Base-by-base conservation (phyloP, 2,797 vertebrate species). In the Numenius phaeopus region DNA sequence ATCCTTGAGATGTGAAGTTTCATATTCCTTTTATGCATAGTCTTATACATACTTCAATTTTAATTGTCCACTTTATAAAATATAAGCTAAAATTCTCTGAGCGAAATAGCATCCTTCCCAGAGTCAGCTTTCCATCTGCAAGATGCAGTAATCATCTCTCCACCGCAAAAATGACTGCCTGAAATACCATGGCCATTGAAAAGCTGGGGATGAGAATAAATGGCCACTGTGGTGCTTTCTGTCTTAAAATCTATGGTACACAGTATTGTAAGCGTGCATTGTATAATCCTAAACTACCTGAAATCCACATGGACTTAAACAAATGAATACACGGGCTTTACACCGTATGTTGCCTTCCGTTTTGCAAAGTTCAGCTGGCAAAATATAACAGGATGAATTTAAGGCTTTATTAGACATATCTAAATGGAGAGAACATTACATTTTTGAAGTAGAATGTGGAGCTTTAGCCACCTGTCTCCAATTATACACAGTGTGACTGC, bases 391-490 rank as follows among this genome's bases (percentile, higher is more conserved):
- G n/a, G n/a, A 86, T 26, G 30, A 90, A 75, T 47, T 72, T 64
- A 58, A 69, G 66, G 26, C 37, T 90, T 82, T 95, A 66, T 93
- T 86, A 83, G 82, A 57, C 65, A 50, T 89, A 70, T 75, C 77
- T 91, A 83, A 87, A 92, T 64, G 52, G 46, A 89, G 50, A 58
- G 37, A 94, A 49, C 44, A 57, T 29, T 83, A 66, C 7, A 37
- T 61, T 93, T 97, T 70, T 61, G 11, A 76, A 72, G 37, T 15
- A 70, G 39, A 86, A 70, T 49, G 50, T 71, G 16, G 22, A 87
- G 52, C 44, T 90, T 78, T 85, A 87, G 49, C 91, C 91, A 93
- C 94, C 90, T 94, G 91, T 90, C 89, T 95, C 85, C 64, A 91
- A 34, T 94, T 94, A 94, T 30, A 72, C 59, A 80, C 89, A 49